Evolutionary conservation across 2,113 vertebrate species (phyloP), one percentile per base, ranked within the genome.

Genomic region (Rana temporaria): DNA sequence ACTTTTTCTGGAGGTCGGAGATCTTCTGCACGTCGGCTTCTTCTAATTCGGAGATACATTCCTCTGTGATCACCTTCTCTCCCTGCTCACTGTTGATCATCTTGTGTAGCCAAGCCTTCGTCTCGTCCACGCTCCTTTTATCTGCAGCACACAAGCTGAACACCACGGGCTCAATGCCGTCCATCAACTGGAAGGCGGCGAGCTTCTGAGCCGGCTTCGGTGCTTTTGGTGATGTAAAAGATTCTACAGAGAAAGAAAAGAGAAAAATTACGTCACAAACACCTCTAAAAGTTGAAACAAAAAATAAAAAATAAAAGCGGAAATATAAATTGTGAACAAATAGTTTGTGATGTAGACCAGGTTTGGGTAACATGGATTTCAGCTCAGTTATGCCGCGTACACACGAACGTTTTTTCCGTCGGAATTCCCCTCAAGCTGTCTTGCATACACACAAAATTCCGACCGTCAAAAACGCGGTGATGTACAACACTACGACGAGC

Each of bases 131-230:
- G 0, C 26, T 26, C 16, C 34, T 16, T 71, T 62, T 71, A 32
- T 86, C 90, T 69, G 87, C 81, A 2, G 96, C 95, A 82, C 96
- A 98, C 48, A 97, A 92, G 6, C 95, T 91, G 88, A 99, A 96
- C 42, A 70, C 85, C 6, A 87, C 85, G 11, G 88, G 52, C 42
- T 92, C 84, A 30, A 79, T 81, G 82, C 93, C 86, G 62, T 92
- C 86, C 84, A 91, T 76, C 83, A 93, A 87, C 85, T 76, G 12
- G 15, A 87, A 0, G 0, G 1, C 0, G 2, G 66, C 84, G 78
- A 78, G 73, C 84, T 86, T 2, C 4, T n/a, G n/a, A n/a, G n/a
- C n/a, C n/a, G n/a, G n/a, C n/a, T n/a, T n/a, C n/a, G 19, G 30
- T 4, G 62, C 42, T 0, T 9, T 86, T 79, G 19, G 60, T 2